Evolutionary conservation across 1,140 invertebrate species (phyloP).

Genomic region (Drosophila arawakana): DNA sequence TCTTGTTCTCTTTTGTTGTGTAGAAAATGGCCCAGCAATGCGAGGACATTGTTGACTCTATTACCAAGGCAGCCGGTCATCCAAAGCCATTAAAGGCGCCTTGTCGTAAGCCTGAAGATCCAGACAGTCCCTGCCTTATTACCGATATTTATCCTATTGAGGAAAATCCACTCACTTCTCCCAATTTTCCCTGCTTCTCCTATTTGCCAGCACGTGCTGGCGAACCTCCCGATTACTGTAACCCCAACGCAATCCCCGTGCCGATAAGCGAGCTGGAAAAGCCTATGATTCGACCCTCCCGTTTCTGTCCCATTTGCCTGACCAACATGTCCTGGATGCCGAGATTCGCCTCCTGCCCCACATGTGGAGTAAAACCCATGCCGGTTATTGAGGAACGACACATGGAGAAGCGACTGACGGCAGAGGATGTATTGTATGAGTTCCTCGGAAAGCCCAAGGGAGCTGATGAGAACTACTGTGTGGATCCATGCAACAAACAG

Average conservation of each 20-base stretch:
- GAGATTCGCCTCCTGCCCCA: conserved; percentile 48
- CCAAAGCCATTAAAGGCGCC: conserved; percentile 11
- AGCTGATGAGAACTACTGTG: conserved; percentile 17
- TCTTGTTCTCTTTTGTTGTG: background rate
- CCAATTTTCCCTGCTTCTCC: conserved; percentile 22
- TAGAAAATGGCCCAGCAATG: conserved; percentile 35
- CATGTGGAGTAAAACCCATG: conserved; percentile 45
- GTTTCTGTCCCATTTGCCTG: conserved; percentile 65
- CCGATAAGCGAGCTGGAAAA: conserved; percentile 34
- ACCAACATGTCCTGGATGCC: conserved; percentile 67
- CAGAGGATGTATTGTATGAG: conserved; percentile 48
- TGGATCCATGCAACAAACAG: conserved; percentile 26
- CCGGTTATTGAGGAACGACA: conserved; percentile 13
- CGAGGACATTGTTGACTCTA: conserved; percentile 25
- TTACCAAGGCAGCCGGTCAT: background rate
- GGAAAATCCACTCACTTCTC: conserved; percentile 1
- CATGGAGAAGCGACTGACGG: conserved; percentile 14
- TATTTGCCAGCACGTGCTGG: conserved; percentile 26
- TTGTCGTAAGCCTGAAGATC: conserved; percentile 5
- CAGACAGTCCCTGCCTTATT: background rate
- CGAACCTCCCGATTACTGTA: conserved; percentile 17
- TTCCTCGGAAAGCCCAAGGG: conserved; percentile 15
- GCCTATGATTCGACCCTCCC: conserved; percentile 39
- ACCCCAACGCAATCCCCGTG: conserved; percentile 34
- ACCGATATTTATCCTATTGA: background rate